Percentiles rank a stretch among this genome's conserved stretches.
Evolutionary conservation across 2,888 invertebrate species (phyloP).

Genomic region (Cyclophora punctaria): DNA sequence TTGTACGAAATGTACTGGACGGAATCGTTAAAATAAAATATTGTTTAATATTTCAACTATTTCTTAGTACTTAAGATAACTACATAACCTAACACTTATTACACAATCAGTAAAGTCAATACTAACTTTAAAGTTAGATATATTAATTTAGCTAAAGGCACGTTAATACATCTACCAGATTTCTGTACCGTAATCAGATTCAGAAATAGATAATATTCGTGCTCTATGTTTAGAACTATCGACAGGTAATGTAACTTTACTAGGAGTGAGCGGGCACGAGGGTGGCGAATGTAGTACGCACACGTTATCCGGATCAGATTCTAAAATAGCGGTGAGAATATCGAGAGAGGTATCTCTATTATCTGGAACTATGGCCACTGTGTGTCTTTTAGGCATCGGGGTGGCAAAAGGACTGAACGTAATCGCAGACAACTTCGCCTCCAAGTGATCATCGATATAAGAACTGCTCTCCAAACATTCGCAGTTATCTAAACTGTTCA

Average conservation of each 20-base stretch:
- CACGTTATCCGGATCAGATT: slow-evolving; percentile 63
- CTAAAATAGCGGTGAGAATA: slow-evolving; percentile 62
- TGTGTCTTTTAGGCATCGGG: slow-evolving; percentile 58
- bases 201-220: slow-evolving; percentile 77
- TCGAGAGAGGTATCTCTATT: slow-evolving; percentile 55
- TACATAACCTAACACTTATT: too few species aligned
- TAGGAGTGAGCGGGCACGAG: slow-evolving; percentile 66
- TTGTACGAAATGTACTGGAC: slow-evolving; percentile 38
- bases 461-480: slow-evolving; percentile 41
- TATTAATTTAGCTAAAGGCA: not conserved
- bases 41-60: too few species aligned
- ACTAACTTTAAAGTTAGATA: too few species aligned
- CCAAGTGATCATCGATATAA: slow-evolving; percentile 48
- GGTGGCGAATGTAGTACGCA: slow-evolving; percentile 60
- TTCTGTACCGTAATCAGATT: slow-evolving; percentile 80
- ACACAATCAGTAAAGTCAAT: too few species aligned
- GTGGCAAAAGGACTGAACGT: slow-evolving; percentile 62
- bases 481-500: slow-evolving; percentile 47
- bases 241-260: slow-evolving; percentile 77
- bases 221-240: slow-evolving; percentile 78
- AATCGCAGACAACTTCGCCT: slow-evolving; percentile 53
- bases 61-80: too few species aligned
- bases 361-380: slow-evolving; percentile 55
- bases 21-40: slow-evolving; percentile 26
- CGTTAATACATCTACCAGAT: slow-evolving; percentile 77